Evolutionary conservation across 2,113 vertebrate genomes (phyloP), one percentile per base, ranked within the genome.

Genomic region (Mirza zaza): DNA sequence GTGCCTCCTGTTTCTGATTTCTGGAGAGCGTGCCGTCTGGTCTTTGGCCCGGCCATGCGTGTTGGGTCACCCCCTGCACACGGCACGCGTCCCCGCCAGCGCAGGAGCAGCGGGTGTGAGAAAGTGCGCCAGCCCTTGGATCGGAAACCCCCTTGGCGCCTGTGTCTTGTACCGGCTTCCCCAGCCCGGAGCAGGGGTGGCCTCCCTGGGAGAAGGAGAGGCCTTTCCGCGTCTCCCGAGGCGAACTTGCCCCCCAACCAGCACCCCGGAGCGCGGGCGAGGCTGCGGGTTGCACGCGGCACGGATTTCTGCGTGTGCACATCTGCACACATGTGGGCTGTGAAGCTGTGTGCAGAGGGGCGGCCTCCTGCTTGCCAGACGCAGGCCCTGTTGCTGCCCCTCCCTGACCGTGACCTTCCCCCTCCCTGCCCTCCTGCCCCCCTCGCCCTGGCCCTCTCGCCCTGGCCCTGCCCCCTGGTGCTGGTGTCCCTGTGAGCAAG

Each of bases 301-400:
- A 0, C 1, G 3, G 32, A 15, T 23, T 5, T 81, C 42, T 27
- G 1, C 0, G 7, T 34, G 2, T 3, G 8, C 0, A 5, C 3
- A 0, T 34, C 7, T 57, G 25, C 42, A 39, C 21, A 6, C 0
- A 2, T 1, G 11, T 0, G 68, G 29, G 1, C 9, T 11, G 3
- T 50, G 2, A 6, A 52, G 4, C 0, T 0, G 15, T 0, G 9
- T 1, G 11, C 10, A 57, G 7, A 18, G 1, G 1, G 4, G 50
- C 4, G 65, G 59, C 42, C 75, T 52, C 15, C 8, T 4, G 29
- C 11, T 61, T 20, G 27, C 50, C 52, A 21, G 86, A 20, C 89
- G 3, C 6, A 27, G 25, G 39, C 65, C 68, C 59, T 23, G 68
- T 52, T 45, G 86, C 32, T 0, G 8, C 9, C 6, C 0, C 13